Evolutionary conservation across 2,888 invertebrate genomes (phyloP), one percentile per base, ranked within the genome.

Genomic region (Himalopsyche tibetana): DNA sequence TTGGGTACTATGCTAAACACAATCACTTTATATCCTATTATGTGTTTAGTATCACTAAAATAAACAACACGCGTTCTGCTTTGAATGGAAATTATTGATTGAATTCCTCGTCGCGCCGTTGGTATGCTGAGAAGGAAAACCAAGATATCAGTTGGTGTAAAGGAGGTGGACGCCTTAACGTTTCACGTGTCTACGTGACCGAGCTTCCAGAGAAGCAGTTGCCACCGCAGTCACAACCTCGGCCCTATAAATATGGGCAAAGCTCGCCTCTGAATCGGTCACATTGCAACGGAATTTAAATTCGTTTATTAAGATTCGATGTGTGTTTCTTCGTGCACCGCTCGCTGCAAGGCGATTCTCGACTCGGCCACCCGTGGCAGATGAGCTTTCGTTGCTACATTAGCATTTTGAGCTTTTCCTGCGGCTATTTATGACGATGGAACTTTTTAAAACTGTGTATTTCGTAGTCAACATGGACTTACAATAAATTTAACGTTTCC

Each of bases 301-400:
- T 87, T 82, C 86, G 45, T 80, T 82, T 84, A 86, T 87, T 87
- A 85, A 85, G 87, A 85, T 87, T 85, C 87, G 56, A 84, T 79
- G 83, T 84, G 86, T 74, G 84, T 82, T 79, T 56, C 36, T 55
- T 19, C 82, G 5, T 74, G 28, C 55, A 80, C 4, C 51, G 36
- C n/a, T 17, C 51, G 36, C n/a, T 17, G 80, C 55, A 51, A 82
- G 74, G 56, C 80, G 74, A 55, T 55, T 81, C 51, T 17, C 45
- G 40, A 42, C 55, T 36, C 36, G 56, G 12, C 51, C n/a, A 38
- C 36, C 40, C 80, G 80, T 17, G n/a, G 38, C 74, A 38, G 74
- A 74, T 74, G 74, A 74, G 74, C 74, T 74, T 74, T 74, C 74
- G 63, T 63, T 63, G 28, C 19, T 19, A 9, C 63, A 63, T 63